Base-by-base conservation (phyloP, 2,888 invertebrate genomes). In the Agonum fuliginosum region DNA sequence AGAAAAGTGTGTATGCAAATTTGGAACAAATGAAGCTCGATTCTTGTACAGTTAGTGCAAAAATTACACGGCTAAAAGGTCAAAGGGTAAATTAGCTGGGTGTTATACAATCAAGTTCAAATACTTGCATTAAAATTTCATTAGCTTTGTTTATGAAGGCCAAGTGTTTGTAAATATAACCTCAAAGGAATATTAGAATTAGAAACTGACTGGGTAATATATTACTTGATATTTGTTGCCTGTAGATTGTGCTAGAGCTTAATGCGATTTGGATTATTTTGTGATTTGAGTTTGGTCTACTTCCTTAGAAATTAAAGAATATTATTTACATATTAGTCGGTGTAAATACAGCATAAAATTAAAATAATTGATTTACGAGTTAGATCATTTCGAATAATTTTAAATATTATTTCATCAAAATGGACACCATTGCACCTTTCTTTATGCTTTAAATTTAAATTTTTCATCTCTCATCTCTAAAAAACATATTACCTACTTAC, bases 11-110 rank as follows among this genome's bases (percentile, higher is more conserved):
- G 34, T 67, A 75, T 75, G 65, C 67, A 67, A 75, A 75, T 75
- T 67, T 19, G 65, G 62, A 34, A 72, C 74, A 65, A 74, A 75
- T 72, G 51, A 72, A 58, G 72, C 72, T 72, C 46, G 58, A 27
- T 22, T n/a, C 43, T 41, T 67, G 14, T 67, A 67, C 10, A 67
- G 27, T 70, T 46, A 70, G 24, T 70, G 70, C 70, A 70, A 70
- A 70, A 70, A 46, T 70, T 70, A 43, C 70, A 30, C 27, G 30
- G 8, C 27, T 46, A 14, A 43, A 48, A 70, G 70, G 43, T 30
- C 30, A 51, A 54, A 20, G 30, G 19, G 34, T 37, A 48, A 34
- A 34, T 72, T 30, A 14, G 22, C 8, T 34, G 3, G 3, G 41
- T 67, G 12, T 24, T 62, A 17, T 62, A 30, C 12, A 17, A 20